Conservation (phyloP, 2,888 invertebrate species). For the Hyposoter dolosus region DNA sequence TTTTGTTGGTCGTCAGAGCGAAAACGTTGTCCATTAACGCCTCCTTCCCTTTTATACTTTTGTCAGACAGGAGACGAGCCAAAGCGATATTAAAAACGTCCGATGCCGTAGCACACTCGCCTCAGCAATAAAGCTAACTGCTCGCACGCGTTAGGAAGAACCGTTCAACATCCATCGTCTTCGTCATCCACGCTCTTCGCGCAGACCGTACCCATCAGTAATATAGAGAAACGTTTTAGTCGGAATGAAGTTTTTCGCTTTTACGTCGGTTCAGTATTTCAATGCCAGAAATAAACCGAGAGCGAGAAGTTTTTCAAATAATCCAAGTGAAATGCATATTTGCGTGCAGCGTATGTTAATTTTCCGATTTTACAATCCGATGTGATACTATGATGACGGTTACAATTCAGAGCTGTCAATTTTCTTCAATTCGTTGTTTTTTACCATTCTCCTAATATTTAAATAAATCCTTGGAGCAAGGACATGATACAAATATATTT, state of each 20-base stretch:
- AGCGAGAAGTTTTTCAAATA: not conserved
- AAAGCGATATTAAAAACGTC: constrained; percentile 83
- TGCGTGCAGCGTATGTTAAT: not conserved
- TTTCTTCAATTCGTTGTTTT: constrained; percentile 24
- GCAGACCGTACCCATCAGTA: constrained; percentile 23
- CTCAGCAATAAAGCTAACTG: constrained; percentile 82
- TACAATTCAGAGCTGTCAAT: not conserved
- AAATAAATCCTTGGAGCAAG: constrained; percentile 75
- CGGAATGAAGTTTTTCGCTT: constrained; percentile 36
- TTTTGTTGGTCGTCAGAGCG: constrained; percentile 81
- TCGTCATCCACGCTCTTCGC: constrained; percentile 29
- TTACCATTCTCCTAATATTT: constrained; percentile 73
- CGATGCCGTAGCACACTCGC: constrained; percentile 69
- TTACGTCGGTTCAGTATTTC: constrained; percentile 15
- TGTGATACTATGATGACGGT: not conserved
- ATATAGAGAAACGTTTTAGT: constrained; percentile 35
- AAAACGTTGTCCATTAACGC: constrained; percentile 83
- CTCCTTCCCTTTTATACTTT: constrained; percentile 77
- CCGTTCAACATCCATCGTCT: constrained; percentile 50
- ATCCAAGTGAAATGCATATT: not conserved
- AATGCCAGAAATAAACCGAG: constrained; percentile 1
- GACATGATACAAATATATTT: constrained; percentile 77
- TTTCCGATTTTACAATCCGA: not conserved
- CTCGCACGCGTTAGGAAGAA: constrained; percentile 74
- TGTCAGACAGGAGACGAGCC: constrained; percentile 82